Evolutionary conservation across 1,140 invertebrate genomes (phyloP).

Genomic region (Branchinecta lynchi): DNA sequence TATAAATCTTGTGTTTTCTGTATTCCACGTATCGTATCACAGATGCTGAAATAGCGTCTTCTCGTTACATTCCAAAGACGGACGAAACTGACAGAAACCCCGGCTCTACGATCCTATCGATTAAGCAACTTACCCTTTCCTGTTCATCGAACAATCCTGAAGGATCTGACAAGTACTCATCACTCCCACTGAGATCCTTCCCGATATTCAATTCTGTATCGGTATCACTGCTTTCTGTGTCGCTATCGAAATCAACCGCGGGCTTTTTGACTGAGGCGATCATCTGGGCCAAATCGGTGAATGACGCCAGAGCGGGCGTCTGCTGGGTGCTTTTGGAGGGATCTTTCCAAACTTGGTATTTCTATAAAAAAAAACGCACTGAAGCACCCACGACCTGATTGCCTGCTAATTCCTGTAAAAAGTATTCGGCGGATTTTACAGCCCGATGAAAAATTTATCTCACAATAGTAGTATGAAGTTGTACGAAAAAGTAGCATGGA

Average conservation of each 20-base stretch:
- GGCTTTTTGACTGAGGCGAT: constrained; percentile 68
- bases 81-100: no score
- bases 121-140: constrained; percentile 16
- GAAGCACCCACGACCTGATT: constrained; percentile 23
- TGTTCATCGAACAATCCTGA: constrained; percentile 12
- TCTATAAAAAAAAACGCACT: constrained; percentile 22
- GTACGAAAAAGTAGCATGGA: no score
- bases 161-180: constrained; percentile 22
- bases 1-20: no score
- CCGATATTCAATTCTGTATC: no score
- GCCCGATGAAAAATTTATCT: no score
- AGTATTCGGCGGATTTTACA: constrained; percentile 14
- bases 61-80: no score
- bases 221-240: no score
- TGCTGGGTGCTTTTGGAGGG: constrained; percentile 27
- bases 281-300: constrained; percentile 90
- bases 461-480: no score
- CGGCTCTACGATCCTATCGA: neutral
- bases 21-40: no score
- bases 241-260: neutral
- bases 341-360: constrained; percentile 11
- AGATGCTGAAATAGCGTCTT: no score
- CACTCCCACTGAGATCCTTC: no score
- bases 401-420: constrained; percentile 4
- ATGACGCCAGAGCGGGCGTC: constrained; percentile 45